phyloP scores from a whole-genome alignment of 2,797 vertebrate genomes.

The Enteromius radiatus region DNA sequence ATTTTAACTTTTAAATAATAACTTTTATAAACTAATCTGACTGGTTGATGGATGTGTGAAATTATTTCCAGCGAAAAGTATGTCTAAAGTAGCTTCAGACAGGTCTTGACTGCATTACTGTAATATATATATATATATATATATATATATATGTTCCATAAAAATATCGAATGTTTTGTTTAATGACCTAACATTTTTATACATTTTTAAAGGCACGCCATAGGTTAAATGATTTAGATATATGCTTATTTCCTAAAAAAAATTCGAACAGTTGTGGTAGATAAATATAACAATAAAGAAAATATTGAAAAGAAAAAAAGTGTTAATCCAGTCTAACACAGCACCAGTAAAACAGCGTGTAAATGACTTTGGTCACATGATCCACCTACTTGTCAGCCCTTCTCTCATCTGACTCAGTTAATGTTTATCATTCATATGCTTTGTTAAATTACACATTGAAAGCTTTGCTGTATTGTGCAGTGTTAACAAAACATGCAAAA shows the following conservation, averaged over 20 bases:
- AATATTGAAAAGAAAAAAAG: neutral
- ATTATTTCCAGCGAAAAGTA: neutral
- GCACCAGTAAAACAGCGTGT: neutral
- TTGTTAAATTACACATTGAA: constrained; percentile 4
- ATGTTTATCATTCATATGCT: constrained; percentile 65
- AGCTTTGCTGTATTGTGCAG: neutral
- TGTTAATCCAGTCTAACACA: neutral
- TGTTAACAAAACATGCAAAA: constrained; percentile 1
- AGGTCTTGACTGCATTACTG: neutral
- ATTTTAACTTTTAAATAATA: neutral
- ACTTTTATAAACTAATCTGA: neutral
- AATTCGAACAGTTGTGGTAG: neutral
- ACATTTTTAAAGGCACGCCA: neutral
- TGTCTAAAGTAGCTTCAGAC: neutral
- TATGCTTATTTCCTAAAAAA: neutral
- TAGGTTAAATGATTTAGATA: neutral
- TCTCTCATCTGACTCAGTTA: constrained; percentile 76
- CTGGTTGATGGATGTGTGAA: neutral
- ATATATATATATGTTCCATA: neutral
- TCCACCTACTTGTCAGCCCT: constrained; percentile 57
- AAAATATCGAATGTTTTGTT: neutral
- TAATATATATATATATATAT: too few species aligned
- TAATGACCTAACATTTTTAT: neutral
- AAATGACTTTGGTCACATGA: constrained; percentile 41
- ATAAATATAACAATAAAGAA: neutral